These are phyloP conservation scores for Elanoides forficatus DNA, from an alignment of 2,113 vertebrate species.

Conservation along the genomic window DNA sequence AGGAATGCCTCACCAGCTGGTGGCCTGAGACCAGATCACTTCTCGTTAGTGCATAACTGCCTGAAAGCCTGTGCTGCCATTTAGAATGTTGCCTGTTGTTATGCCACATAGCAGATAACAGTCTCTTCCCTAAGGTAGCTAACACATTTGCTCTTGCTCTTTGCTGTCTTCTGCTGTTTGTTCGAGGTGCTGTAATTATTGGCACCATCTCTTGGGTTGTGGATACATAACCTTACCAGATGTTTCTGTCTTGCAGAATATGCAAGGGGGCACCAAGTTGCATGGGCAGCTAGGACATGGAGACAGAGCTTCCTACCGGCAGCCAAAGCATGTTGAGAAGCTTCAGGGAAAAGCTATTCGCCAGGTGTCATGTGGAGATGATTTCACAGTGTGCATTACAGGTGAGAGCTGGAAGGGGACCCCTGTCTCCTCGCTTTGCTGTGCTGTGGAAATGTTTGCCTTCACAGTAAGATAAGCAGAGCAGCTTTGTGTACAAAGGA, in stretches of 20 bases:
- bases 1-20: neutral
- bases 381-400: slow-evolving; percentile 94
- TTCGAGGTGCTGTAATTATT: neutral
- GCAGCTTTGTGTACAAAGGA: neutral
- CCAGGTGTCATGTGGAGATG: slow-evolving; percentile 93
- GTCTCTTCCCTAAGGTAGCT: neutral
- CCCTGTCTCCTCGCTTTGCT: neutral
- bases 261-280: slow-evolving; percentile 94
- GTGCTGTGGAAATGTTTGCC: neutral
- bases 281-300: slow-evolving; percentile 96
- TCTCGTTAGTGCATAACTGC: neutral
- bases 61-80: neutral
- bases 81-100: neutral
- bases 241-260: slow-evolving; percentile 79
- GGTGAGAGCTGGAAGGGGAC: slow-evolving; percentile 72
- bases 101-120: neutral
- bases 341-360: slow-evolving; percentile 92
- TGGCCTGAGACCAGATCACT: neutral
- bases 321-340: slow-evolving; percentile 92
- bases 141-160: neutral
- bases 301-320: slow-evolving; percentile 94
- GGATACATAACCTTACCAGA: neutral
- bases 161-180: neutral
- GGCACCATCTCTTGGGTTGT: neutral
- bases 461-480: neutral